Evolutionary conservation across 1,140 invertebrate species (phyloP).

Genomic region (Nasonia longicornis): DNA sequence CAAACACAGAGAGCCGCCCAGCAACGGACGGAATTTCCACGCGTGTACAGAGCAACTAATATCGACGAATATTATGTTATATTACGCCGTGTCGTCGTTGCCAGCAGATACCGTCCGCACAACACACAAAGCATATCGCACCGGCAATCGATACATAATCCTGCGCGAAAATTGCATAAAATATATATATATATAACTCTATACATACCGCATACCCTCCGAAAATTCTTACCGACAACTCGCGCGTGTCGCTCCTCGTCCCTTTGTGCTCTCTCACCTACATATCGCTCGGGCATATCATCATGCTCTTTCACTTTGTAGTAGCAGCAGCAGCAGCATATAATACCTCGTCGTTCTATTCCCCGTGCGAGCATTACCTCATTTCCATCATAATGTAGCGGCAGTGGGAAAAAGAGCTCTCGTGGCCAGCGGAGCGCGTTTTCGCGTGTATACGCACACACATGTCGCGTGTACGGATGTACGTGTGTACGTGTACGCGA

Average conservation of each 20-base stretch:
- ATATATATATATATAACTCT: background rate
- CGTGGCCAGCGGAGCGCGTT: background rate
- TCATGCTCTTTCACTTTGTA: background rate
- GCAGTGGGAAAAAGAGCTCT: background rate
- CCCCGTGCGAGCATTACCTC: background rate
- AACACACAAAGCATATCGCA: background rate
- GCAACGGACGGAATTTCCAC: background rate
- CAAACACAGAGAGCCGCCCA: background rate
- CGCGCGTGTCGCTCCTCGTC: background rate
- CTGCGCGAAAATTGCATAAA: background rate
- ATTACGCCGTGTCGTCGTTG: background rate
- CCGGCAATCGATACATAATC: constrained; percentile 2
- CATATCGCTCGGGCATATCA: background rate
- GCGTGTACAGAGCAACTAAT: background rate
- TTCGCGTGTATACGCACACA: background rate
- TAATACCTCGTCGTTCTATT: background rate
- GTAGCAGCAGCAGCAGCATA: background rate
- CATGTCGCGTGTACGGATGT: background rate
- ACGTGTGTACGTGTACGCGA: background rate
- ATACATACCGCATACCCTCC: background rate
- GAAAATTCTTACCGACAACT: background rate
- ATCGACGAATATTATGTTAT: constrained; percentile 2
- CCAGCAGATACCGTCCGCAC: constrained; percentile 7
- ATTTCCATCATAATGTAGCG: background rate
- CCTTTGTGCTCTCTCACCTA: background rate